phyloP scores from a whole-genome alignment of 2,888 invertebrate species.

The Eupithecia vulgata region DNA sequence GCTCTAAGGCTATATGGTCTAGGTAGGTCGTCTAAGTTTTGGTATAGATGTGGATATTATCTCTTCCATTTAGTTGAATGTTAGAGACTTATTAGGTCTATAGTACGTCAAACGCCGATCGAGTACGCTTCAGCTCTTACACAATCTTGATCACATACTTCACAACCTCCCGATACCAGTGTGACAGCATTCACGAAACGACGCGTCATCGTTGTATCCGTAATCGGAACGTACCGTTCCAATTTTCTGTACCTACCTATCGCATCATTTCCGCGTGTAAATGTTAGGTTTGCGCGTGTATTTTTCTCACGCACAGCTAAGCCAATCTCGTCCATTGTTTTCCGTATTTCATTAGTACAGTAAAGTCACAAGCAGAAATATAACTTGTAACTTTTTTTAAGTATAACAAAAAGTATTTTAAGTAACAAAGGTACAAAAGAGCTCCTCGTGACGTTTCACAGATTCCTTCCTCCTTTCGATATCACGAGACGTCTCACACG shows the following conservation, averaged over 20 bases:
- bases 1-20: too few relatives aligned
- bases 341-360: not conserved
- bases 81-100: too few relatives aligned
- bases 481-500: not conserved
- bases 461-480: not conserved
- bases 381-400: not conserved
- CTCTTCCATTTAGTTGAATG: too few relatives aligned
- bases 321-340: conserved; percentile 13
- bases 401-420: not conserved
- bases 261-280: not conserved
- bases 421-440: not conserved
- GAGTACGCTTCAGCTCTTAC: too few relatives aligned
- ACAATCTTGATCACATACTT: too few relatives aligned
- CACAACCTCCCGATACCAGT: too few relatives aligned
- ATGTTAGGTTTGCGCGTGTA: not conserved
- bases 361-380: not conserved
- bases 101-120: too few relatives aligned
- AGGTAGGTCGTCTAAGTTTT: too few relatives aligned
- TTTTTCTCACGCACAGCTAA: conserved; percentile 10
- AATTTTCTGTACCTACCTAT: not conserved
- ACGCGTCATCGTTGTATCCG: too few relatives aligned
- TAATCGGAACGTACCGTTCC: not conserved
- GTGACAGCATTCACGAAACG: too few relatives aligned
- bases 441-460: not conserved
- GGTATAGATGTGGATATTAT: too few relatives aligned